Evolutionary conservation across 2,113 vertebrate genomes (phyloP), one percentile per base, ranked within the genome.

Genomic region (Passerina amoena): DNA sequence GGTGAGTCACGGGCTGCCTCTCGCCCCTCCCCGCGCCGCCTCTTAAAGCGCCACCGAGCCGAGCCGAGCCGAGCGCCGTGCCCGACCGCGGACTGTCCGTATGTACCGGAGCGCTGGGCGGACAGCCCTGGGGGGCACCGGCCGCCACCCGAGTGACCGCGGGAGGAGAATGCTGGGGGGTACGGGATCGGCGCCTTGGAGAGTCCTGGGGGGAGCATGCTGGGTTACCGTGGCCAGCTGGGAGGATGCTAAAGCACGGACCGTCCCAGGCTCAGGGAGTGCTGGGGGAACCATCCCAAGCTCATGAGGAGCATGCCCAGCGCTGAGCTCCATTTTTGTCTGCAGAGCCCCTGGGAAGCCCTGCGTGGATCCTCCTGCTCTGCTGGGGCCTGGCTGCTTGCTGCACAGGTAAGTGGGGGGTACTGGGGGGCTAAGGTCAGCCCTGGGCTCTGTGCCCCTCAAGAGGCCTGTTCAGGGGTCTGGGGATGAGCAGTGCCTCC

Each of bases 391-490:
- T 82, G 56, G 40, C 54, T 0, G 1, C 66, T 56, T 3, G 1
- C 63, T 33, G 24, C 33, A 8, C 37, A 9, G 68, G 91, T 87
- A 42, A 25, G 30, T 38, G 45, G 28, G n/a, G 40, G 24, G 12
- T 44, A 11, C 38, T 0, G 2, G 14, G 25, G 18, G 5, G 66
- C 27, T 4, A 6, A 30, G 42, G 25, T 42, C 14, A 27, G 0
- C 10, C 27, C 14, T 0, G 0, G 14, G 17, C 28, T 86, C 64
- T 66, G 0, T 35, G 35, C 6, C 35, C 3, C 14, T 37, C 37
- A 20, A 9, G 25, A 60, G 19, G 5, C 5, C 19, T 57, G 33
- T 56, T 63, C 10, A 44, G 24, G 9, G 20, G 28, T 54, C 28
- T 24, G 38, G 23, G 12, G 25, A 45, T 1, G 10, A 82, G 44